These are phyloP conservation scores for Callyntrura guangdongensis DNA, from an alignment of 2,888 invertebrate species.

Conservation along the genomic window DNA sequence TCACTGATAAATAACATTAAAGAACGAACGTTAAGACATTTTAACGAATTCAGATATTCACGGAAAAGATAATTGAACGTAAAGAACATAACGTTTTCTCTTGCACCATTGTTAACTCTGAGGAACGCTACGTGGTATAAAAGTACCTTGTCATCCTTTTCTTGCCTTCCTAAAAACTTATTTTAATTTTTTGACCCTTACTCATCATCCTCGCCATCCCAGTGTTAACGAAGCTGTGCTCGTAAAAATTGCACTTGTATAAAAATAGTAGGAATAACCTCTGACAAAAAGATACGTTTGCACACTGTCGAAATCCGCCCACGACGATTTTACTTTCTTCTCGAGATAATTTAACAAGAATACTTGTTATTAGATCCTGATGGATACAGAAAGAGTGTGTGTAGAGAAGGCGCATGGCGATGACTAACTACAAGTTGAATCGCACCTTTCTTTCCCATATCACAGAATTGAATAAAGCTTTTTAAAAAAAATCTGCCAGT, in stretches of 20 bases:
- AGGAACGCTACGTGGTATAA: neutral
- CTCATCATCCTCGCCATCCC: too few species aligned
- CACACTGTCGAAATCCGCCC: slow-evolving; percentile 63
- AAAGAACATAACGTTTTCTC: neutral
- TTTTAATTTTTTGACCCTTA: too few species aligned
- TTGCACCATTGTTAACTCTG: neutral
- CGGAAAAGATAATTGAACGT: slow-evolving; percentile 17
- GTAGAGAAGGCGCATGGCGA: neutral
- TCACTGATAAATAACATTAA: neutral
- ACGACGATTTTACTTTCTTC: slow-evolving; percentile 65
- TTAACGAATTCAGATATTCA: neutral
- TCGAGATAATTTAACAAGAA: slow-evolving; percentile 9
- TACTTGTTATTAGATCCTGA: neutral
- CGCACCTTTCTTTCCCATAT: slow-evolving; percentile 48
- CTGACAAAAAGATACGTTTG: slow-evolving; percentile 17
- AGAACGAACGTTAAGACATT: neutral
- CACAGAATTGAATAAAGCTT: slow-evolving; percentile 27
- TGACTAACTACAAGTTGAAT: slow-evolving; percentile 62
- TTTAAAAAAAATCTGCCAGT: slow-evolving; percentile 51
- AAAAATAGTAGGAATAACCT: slow-evolving; percentile 53
- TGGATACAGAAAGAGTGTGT: neutral
- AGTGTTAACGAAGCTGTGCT: neutral
- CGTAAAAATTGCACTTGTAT: slow-evolving; percentile 8
- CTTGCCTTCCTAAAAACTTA: neutral
- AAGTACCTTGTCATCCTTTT: slow-evolving; percentile 6